Base-by-base conservation (phyloP, 1,140 invertebrate species). In the Oryzaephilus surinamensis region DNA sequence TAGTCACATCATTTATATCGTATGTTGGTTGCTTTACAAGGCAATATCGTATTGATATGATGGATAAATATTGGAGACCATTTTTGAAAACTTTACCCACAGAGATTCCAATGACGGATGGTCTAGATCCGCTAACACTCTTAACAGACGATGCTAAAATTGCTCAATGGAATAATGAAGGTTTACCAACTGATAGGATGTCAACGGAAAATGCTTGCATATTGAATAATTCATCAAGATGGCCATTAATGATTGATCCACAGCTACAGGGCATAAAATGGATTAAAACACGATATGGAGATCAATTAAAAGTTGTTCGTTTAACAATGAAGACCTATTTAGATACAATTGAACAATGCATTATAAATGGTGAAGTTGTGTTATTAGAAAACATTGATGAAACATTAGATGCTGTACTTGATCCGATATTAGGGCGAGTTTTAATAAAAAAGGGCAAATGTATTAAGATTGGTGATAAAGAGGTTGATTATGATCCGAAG, bases 211-310 rank as follows among this genome's bases (percentile, higher is more conserved):
- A 97, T 64, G 93, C 92, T 4, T 88, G 84, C 4, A 94, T 97
- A 49, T 67, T 96, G 10, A 81, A 79, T 2, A 89, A 85, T 61
- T 90, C 88, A 0, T 76, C 87, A 27, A 70, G 92, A 26, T 96
- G 92, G 89, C 91, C 92, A 0, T 65, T 97, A 1, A 91, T 96
- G 71, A 94, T 97, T 45, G 93, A 97, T 69, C 92, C 93, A 2
- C 86, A 90, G 57, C 46, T 61, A 5, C 87, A 92, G 73, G 92
- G 90, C 4, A 76, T 94, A n/a, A 94, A 94, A 60, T 97, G 93
- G 93, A 92, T 97, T 28, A 94, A 93, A 65, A 82, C 71, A 6
- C 81, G 74, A 51, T 87, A 80, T 50, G 82, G 79, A 0, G 71
- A 76, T 0, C 59, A 73, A 1, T 61, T 96, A 17, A 73, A 77